Percentiles rank a stretch among this genome's conserved stretches.
Conservation (phyloP, 2,113 vertebrate species). For the Barbus barbus region DNA sequence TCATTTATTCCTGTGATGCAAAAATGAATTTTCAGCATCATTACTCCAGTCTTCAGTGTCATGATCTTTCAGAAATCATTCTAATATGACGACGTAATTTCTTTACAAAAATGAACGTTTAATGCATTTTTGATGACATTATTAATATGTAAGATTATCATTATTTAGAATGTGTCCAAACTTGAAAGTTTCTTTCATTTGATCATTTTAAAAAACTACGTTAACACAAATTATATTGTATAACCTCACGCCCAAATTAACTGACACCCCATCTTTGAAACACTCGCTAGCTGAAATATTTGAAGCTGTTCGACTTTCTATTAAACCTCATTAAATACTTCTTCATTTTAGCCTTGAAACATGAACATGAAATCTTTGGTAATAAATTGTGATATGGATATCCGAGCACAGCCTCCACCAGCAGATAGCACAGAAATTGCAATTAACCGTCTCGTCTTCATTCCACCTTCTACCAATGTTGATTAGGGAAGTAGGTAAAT, state of each 20-base stretch:
- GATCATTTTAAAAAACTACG: not conserved
- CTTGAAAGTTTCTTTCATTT: not conserved
- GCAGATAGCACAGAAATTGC: slow-evolving; percentile 44
- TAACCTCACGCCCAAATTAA: not conserved
- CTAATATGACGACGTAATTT: not conserved
- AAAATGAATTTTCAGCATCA: not conserved
- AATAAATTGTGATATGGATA: slow-evolving; percentile 64
- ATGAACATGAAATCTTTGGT: not conserved
- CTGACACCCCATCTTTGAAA: not conserved
- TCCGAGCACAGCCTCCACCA: slow-evolving; percentile 48
- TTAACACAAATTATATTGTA: not conserved
- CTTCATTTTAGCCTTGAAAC: not conserved
- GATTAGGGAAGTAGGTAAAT: slow-evolving; percentile 11
- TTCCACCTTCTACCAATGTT: slow-evolving; percentile 39
- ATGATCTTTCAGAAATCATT: not conserved
- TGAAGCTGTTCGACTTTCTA: not conserved
- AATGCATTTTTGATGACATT: too few species aligned
- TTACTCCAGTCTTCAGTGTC: not conserved
- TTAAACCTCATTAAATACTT: not conserved
- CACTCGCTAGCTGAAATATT: not conserved
- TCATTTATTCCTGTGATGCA: not conserved
- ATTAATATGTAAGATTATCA: not conserved
- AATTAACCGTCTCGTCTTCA: slow-evolving; percentile 51
- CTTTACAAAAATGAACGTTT: too few species aligned
- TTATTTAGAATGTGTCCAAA: too few species aligned